These are phyloP conservation scores for Drosophila busckii DNA, from an alignment of 1,140 invertebrate species.

Conservation along the genomic window DNA sequence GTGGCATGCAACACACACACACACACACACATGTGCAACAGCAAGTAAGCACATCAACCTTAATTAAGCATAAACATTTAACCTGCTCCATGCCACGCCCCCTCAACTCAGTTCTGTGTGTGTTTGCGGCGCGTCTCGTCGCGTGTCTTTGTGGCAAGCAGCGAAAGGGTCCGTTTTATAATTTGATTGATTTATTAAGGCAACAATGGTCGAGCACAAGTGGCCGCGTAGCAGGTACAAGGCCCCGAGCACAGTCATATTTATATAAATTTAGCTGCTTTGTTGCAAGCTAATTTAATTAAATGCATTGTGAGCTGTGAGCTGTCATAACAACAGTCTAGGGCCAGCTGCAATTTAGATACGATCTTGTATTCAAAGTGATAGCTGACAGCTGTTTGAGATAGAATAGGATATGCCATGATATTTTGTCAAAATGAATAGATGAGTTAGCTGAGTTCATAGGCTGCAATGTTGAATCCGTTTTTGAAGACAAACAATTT, in stretches of 20 bases:
- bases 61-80: constrained; percentile 76
- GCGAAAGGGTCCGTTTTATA: constrained; percentile 36
- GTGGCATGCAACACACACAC: constrained; percentile 56
- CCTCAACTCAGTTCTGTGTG: not conserved
- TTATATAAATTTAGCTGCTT: too few species aligned
- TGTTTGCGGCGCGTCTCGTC: constrained; percentile 2
- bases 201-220: constrained; percentile 10
- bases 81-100: constrained; percentile 59
- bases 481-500: too few species aligned
- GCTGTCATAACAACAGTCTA: constrained; percentile 48
- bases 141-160: constrained; percentile 29
- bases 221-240: constrained; percentile 25
- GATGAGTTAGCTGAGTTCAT: too few species aligned
- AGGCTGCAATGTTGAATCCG: too few species aligned
- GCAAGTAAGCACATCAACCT: constrained; percentile 50
- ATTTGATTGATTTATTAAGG: constrained; percentile 70
- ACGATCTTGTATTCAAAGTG: not conserved
- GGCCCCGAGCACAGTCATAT: too few species aligned
- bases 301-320: constrained; percentile 34
- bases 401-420: too few species aligned
- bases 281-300: constrained; percentile 60
- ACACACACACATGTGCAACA: not conserved
- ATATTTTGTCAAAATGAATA: too few species aligned
- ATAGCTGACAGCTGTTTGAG: too few species aligned
- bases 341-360: not conserved